Percentiles rank a stretch among this genome's conserved stretches.
phyloP scores from a whole-genome alignment of 2,113 vertebrate species.

The Chloebia gouldiae region DNA sequence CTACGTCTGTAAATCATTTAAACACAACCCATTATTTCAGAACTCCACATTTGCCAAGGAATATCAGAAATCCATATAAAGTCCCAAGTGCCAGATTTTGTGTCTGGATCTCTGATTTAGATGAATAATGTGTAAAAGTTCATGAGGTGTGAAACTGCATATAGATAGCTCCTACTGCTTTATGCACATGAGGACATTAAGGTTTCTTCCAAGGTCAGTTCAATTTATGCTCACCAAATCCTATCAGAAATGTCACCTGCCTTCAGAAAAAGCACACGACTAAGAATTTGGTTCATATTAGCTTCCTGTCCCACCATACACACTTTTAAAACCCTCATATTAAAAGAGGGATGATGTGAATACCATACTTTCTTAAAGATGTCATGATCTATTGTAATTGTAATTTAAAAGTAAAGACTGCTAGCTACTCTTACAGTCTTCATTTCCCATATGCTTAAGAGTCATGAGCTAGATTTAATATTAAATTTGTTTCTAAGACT shows the following conservation, averaged over 20 bases:
- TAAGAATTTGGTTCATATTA: conserved; percentile 15
- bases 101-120: conserved; percentile 47
- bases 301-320: neutral
- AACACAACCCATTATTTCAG: conserved; percentile 13
- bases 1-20: conserved; percentile 25
- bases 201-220: conserved; percentile 62
- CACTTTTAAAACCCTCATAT: neutral
- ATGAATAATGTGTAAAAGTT: conserved; percentile 64
- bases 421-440: neutral
- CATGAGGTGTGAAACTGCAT: conserved; percentile 67
- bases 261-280: neutral
- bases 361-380: neutral
- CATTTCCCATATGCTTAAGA: neutral
- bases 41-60: neutral
- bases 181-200: conserved; percentile 47
- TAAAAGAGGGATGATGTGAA: neutral
- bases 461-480: neutral
- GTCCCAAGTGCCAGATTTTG: conserved; percentile 53
- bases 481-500: neutral
- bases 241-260: conserved; percentile 13
- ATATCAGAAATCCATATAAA: conserved; percentile 13
- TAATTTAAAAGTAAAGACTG: neutral
- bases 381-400: neutral
- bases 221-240: conserved; percentile 36
- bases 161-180: conserved; percentile 49